Evolutionary conservation across 2,113 vertebrate genomes (phyloP).

Genomic region (Thryonomys swinderianus): DNA sequence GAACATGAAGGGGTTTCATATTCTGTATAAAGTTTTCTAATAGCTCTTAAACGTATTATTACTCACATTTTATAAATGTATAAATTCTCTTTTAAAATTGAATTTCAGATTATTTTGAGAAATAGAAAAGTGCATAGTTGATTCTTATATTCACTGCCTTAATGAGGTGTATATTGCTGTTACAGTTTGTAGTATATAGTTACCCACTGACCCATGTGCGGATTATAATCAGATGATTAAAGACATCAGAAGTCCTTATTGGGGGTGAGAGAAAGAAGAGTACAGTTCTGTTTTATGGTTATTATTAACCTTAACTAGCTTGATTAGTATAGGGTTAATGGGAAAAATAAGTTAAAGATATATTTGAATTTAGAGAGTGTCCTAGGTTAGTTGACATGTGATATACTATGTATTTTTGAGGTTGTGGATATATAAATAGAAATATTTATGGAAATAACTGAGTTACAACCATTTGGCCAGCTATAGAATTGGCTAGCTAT

Average conservation of each 20-base stretch:
- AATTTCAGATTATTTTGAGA: conserved; percentile 27
- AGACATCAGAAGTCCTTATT: neutral
- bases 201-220: neutral
- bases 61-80: conserved; percentile 25
- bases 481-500: neutral
- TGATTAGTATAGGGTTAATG: neutral
- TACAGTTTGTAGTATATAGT: neutral
- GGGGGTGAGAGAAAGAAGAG: conserved; percentile 2
- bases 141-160: neutral
- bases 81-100: neutral
- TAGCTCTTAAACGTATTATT: neutral
- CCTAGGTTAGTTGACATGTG: neutral
- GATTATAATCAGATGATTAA: neutral
- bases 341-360: conserved; percentile 14
- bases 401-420: neutral
- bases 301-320: neutral
- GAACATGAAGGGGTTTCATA: neutral
- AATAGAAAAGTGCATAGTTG: conserved; percentile 7
- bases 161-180: neutral
- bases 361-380: conserved; percentile 24
- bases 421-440: conserved; percentile 2
- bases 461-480: conserved; percentile 3
- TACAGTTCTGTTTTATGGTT: conserved; percentile 18
- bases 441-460: conserved; percentile 1
- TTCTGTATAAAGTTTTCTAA: neutral